Evolutionary conservation across 2,113 vertebrate species (phyloP).

Genomic region (Alethe castanea): DNA sequence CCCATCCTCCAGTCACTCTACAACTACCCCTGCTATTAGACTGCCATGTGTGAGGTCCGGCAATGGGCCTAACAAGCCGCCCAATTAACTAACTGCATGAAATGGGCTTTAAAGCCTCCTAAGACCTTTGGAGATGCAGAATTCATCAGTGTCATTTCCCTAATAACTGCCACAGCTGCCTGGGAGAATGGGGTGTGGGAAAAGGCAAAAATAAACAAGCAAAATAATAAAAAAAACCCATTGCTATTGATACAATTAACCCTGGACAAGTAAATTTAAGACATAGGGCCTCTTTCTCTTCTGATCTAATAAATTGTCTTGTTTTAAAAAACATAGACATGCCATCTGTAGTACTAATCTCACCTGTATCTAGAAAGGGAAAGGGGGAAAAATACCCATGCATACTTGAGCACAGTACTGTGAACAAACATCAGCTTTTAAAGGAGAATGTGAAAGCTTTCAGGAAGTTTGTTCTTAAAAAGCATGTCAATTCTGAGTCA

Average conservation of each 20-base stretch:
- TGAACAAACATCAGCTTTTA: constrained; percentile 56
- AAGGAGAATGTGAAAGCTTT: constrained; percentile 62
- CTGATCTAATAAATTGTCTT: constrained; percentile 55
- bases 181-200: not conserved
- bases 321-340: constrained; percentile 8
- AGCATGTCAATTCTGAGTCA: constrained; percentile 69
- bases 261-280: constrained; percentile 36
- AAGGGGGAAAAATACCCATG: not conserved
- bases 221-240: not conserved
- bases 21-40: not conserved
- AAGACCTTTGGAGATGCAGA: constrained; percentile 15
- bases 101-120: constrained; percentile 31
- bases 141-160: constrained; percentile 30
- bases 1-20: not conserved
- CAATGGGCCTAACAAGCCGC: not conserved
- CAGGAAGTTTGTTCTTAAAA: constrained; percentile 71
- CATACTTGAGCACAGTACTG: not conserved
- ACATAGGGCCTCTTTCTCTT: constrained; percentile 44
- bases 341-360: not conserved
- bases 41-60: not conserved
- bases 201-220: not conserved
- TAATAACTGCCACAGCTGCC: constrained; percentile 32
- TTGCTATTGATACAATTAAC: constrained; percentile 53
- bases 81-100: not conserved
- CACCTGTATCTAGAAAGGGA: not conserved